A percentile compares a stretch with the other conserved stretches of the same genome.
These are phyloP conservation scores for Aricia artaxerxes DNA, from an alignment of 2,888 invertebrate genomes.

Conservation along the genomic window DNA sequence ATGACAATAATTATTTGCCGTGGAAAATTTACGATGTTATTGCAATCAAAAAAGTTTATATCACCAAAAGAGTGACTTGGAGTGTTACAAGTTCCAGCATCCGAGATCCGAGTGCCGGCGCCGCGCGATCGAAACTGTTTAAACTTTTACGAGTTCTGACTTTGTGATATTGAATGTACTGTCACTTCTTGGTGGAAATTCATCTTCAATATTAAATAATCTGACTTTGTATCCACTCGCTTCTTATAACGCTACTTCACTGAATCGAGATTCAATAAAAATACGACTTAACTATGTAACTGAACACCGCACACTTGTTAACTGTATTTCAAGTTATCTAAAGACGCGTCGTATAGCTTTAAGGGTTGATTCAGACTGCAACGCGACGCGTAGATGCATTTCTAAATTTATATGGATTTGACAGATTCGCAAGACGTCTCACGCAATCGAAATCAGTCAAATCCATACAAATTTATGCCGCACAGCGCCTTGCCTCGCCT, in stretches of 20 bases:
- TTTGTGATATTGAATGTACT: too few species aligned
- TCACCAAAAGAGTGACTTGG: background rate
- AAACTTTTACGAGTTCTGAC: background rate
- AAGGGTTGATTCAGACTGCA: too few species aligned
- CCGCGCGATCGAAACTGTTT: constrained; percentile 9
- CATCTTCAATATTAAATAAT: too few species aligned
- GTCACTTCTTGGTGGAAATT: too few species aligned
- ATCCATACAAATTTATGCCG: too few species aligned
- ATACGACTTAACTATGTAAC: background rate
- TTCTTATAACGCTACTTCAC: background rate
- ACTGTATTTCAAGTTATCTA: background rate
- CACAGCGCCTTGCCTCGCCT: too few species aligned
- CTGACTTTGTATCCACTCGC: background rate
- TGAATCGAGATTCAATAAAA: constrained; percentile 2
- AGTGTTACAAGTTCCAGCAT: background rate
- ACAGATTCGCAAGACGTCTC: too few species aligned
- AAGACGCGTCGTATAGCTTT: background rate
- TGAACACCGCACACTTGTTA: background rate
- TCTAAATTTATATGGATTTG: too few species aligned
- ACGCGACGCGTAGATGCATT: too few species aligned
- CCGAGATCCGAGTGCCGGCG: background rate
- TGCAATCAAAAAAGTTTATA: background rate
- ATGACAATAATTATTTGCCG: too few species aligned
- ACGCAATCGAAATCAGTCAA: too few species aligned
- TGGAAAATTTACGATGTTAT: too few species aligned